A percentile compares a stretch with the other conserved stretches of the same genome.
phyloP scores from a whole-genome alignment of 2,797 vertebrate species.

The Microctenopoma lineatum region DNA sequence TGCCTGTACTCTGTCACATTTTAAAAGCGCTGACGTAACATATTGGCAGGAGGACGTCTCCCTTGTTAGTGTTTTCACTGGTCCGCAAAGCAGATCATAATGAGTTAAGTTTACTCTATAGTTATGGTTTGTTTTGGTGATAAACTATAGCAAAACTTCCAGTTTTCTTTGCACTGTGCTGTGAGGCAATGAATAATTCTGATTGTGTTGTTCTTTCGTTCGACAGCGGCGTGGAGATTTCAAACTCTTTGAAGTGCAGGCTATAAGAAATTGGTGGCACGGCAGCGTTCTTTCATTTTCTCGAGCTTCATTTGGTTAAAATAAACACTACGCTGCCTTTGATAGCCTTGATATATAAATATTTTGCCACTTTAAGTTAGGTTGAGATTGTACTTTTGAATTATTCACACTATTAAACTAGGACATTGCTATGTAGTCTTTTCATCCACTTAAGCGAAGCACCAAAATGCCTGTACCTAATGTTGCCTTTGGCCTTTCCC shows the following conservation, averaged over 20 bases:
- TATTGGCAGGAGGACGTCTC: conserved; percentile 44
- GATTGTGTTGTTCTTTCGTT: conserved; percentile 27
- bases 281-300: conserved; percentile 1
- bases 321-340: conserved; percentile 4
- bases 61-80: conserved; percentile 58
- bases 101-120: conserved; percentile 41
- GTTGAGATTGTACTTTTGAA: conserved; percentile 41
- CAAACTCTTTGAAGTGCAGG: conserved; percentile 5
- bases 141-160: conserved; percentile 26
- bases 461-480: conserved; percentile 41
- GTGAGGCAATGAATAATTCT: conserved; percentile 13
- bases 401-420: conserved; percentile 53
- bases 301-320: conserved; percentile 14
- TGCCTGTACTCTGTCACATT: conserved; percentile 56
- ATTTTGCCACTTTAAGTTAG: conserved; percentile 32
- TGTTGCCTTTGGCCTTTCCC: conserved; percentile 54
- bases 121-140: conserved; percentile 33
- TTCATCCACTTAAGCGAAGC: conserved; percentile 45
- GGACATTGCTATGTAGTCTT: conserved; percentile 26
- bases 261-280: conserved; percentile 1
- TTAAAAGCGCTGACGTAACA: conserved; percentile 51
- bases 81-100: conserved; percentile 66
- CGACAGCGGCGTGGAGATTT: conserved; percentile 4
- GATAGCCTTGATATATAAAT: conserved; percentile 22
- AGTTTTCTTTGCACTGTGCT: background rate